Evolutionary conservation across 2,888 invertebrate genomes (phyloP).

Genomic region (Listrodromus nycthemerus): DNA sequence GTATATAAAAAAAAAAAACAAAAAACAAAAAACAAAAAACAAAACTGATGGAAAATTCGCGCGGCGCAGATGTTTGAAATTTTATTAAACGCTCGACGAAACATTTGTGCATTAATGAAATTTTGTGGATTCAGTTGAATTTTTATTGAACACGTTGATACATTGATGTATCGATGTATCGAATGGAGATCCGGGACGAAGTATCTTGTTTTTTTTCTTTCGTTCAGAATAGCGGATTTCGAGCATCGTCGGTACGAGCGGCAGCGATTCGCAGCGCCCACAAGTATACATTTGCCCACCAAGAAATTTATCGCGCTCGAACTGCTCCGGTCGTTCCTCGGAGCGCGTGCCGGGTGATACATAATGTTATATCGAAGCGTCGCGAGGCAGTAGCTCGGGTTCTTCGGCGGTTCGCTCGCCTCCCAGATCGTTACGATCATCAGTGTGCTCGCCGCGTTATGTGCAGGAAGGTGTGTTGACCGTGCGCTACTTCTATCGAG

Average conservation of each 20-base stretch:
- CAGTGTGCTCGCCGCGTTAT: conserved; percentile 64
- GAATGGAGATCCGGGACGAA: background rate
- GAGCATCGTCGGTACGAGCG: background rate
- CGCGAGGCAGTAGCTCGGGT: conserved; percentile 36
- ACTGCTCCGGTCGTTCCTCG: conserved; percentile 10
- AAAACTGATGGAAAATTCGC: background rate
- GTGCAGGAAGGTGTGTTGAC: conserved; percentile 59
- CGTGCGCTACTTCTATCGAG: conserved; percentile 34
- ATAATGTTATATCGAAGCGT: conserved; percentile 35
- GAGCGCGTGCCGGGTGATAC: conserved; percentile 31
- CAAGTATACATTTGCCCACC: background rate
- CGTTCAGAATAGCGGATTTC: background rate
- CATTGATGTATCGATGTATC: background rate
- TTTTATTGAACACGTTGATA: background rate
- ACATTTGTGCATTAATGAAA: background rate
- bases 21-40: background rate
- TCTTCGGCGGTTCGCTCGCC: conserved; percentile 41
- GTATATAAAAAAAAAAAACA: background rate
- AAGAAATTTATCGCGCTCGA: conserved; percentile 4
- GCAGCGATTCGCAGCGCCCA: background rate
- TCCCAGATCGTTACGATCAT: conserved; percentile 60
- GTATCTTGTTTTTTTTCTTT: background rate
- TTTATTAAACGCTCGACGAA: background rate
- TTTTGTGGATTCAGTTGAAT: background rate
- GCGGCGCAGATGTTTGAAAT: background rate